phyloP scores from a whole-genome alignment of 2,797 vertebrate genomes.

The Anolis apletophallus region DNA sequence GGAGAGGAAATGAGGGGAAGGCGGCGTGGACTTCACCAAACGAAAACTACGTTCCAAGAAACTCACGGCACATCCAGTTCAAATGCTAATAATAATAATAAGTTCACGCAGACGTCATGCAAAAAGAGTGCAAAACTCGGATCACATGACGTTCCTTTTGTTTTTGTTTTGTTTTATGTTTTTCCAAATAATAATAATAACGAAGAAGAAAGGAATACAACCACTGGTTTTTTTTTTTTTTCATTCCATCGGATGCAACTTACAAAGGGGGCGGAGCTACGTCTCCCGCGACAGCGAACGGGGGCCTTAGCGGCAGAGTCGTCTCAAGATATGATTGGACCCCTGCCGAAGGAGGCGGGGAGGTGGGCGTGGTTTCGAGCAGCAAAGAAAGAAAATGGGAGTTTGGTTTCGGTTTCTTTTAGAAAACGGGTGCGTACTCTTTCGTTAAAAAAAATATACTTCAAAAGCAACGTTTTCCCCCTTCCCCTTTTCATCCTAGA shows the following conservation, averaged over 20 bases:
- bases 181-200: constrained; percentile 13
- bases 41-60: constrained; percentile 77
- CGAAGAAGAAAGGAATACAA: constrained; percentile 70
- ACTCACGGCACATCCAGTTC: constrained; percentile 84
- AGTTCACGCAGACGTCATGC: constrained; percentile 78
- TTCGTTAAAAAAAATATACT: constrained; percentile 75
- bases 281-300: constrained; percentile 74
- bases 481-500: no score
- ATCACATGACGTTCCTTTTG: constrained; percentile 8
- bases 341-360: constrained; percentile 66
- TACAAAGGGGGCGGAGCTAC: constrained; percentile 81
- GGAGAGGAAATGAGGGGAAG: not conserved
- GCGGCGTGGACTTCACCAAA: constrained; percentile 23
- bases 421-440: constrained; percentile 47
- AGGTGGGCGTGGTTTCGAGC: constrained; percentile 80
- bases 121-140: constrained; percentile 35
- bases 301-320: constrained; percentile 84
- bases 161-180: not conserved
- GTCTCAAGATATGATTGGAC: constrained; percentile 84
- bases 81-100: constrained; percentile 71
- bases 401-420: constrained; percentile 21
- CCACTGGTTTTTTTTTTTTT: constrained; percentile 63
- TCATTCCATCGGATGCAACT: constrained; percentile 77
- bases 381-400: constrained; percentile 83
- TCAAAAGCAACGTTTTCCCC: not conserved